Evolutionary conservation across 64 coral and sea anemone genomes (phyloP).

Genomic region (Porites australiensis): DNA sequence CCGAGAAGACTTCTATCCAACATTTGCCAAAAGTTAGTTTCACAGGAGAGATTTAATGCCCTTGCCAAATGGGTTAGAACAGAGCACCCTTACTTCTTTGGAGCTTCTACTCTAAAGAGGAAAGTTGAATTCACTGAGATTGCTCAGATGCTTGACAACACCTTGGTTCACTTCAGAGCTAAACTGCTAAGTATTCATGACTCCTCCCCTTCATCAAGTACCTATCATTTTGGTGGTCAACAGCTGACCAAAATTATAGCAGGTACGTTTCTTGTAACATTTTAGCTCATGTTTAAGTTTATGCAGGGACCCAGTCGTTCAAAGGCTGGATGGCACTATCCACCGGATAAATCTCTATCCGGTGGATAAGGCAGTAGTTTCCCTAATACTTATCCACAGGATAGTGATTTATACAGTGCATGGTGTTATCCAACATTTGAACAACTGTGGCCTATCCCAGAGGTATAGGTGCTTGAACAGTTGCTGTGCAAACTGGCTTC

Average conservation of each 20-base stretch:
- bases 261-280: conserved; percentile 19
- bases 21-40: conserved; percentile 72
- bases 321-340: no score
- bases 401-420: no score
- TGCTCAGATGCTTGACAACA: conserved; percentile 40
- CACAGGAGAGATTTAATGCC: conserved; percentile 59
- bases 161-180: conserved; percentile 77
- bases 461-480: no score
- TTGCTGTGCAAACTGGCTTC: no score
- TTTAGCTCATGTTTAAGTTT: no score
- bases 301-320: no score
- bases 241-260: conserved; percentile 62
- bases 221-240: conserved; percentile 53
- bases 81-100: conserved; percentile 67
- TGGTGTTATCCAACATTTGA: no score
- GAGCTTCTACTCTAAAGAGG: not conserved
- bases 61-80: conserved; percentile 53
- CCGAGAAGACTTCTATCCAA: conserved; percentile 65
- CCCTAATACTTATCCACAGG: no score
- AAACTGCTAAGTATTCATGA: conserved; percentile 47
- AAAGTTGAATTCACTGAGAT: conserved; percentile 57
- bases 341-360: no score
- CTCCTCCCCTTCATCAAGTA: not conserved
- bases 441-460: no score
- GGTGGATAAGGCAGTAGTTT: no score